Percentiles rank a stretch among this genome's conserved stretches.
phyloP scores from a whole-genome alignment of 2,888 invertebrate genomes.

The Caenorhabditis angaria region DNA sequence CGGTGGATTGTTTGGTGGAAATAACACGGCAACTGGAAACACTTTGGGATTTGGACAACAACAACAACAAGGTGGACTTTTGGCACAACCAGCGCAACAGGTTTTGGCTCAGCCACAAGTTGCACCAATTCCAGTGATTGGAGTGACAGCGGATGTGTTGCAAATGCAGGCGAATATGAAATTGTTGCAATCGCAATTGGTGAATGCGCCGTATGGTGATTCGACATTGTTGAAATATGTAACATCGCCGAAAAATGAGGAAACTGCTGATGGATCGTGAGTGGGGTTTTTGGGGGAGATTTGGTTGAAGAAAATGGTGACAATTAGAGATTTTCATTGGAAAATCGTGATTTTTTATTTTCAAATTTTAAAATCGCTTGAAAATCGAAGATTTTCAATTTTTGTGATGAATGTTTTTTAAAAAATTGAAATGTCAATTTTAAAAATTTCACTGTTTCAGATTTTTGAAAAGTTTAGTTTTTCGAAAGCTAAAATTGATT shows the following conservation, averaged over 20 bases:
- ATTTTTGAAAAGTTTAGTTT: no score
- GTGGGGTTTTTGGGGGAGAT: conserved; percentile 12
- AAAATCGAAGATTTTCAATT: no score
- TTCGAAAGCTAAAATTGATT: no score
- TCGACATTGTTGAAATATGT: conserved; percentile 78
- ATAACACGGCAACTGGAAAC: no score
- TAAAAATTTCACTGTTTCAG: no score
- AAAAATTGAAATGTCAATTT: no score
- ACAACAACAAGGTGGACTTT: conserved; percentile 35
- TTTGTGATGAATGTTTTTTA: no score
- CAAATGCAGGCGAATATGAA: conserved; percentile 77
- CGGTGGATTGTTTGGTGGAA: no score
- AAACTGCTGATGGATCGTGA: conserved; percentile 25
- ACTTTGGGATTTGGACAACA: no score
- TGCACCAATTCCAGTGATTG: conserved; percentile 55
- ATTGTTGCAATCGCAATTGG: conserved; percentile 77
- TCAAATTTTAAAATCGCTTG: background rate
- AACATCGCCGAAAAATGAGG: conserved; percentile 8
- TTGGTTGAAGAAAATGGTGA: no score
- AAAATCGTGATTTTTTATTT: no score
- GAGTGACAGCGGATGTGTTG: conserved; percentile 60
- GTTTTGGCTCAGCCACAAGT: conserved; percentile 30
- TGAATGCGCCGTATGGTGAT: conserved; percentile 87
- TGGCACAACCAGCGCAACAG: conserved; percentile 24
- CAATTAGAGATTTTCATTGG: no score